Base-by-base conservation (phyloP, 2,888 invertebrate genomes). In the Nudaria mundana region DNA sequence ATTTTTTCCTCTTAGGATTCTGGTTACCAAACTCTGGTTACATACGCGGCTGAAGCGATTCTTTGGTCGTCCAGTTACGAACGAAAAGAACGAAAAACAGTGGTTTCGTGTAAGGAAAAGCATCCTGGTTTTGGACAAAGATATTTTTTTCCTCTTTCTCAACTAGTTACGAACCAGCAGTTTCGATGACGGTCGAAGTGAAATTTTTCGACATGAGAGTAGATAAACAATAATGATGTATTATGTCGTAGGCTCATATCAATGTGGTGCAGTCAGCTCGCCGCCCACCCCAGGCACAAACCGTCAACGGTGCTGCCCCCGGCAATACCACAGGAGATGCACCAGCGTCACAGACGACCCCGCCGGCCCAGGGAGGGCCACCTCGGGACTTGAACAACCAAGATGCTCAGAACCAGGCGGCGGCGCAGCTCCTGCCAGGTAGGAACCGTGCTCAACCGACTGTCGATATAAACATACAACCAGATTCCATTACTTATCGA, bases 191-290 rank as follows among this genome's bases (percentile, higher is more conserved):
- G n/a, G n/a, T n/a, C n/a, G n/a, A n/a, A n/a, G n/a, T n/a, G n/a
- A n/a, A n/a, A n/a, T n/a, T n/a, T n/a, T n/a, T n/a, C n/a, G n/a
- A n/a, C n/a, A n/a, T n/a, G n/a, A n/a, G n/a, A n/a, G n/a, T n/a
- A n/a, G n/a, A n/a, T n/a, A n/a, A n/a, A n/a, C n/a, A n/a, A n/a
- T n/a, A n/a, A n/a, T n/a, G n/a, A n/a, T n/a, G n/a, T n/a, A n/a
- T n/a, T n/a, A n/a, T n/a, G n/a, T n/a, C n/a, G 13, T 55, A 83
- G 78, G 72, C 77, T 5, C 80, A 80, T 23, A 73, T 81, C 22
- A 81, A 80, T 48, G 75, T 81, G 32, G 64, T 76, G 11, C 76
- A 77, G 22, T 48, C 75, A 2, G 66, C 62, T 30, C 68, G 69
- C 12, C 61, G 63, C 4, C 41, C 58, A 26, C 24, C 53, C 16